Evolutionary conservation across 2,113 vertebrate genomes (phyloP).

Genomic region (Furnarius figulus): DNA sequence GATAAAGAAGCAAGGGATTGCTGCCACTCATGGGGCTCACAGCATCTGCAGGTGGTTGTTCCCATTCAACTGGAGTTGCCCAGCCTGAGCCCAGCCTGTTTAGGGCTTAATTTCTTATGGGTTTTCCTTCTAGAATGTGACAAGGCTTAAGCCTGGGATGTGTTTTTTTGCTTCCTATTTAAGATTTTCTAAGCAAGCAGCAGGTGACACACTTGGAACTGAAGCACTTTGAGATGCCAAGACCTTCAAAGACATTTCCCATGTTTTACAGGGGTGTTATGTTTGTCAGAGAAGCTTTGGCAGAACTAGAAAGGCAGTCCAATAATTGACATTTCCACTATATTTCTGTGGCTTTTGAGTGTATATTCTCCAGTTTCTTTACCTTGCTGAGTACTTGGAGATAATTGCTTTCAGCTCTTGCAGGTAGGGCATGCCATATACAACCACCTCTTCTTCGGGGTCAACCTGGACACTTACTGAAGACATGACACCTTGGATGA

Average conservation of each 20-base stretch:
- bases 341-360: background rate
- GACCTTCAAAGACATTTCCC: background rate
- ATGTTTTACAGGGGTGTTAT: background rate
- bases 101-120: background rate
- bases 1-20: background rate
- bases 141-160: background rate
- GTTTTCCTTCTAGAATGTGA: background rate
- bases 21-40: background rate
- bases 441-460: constrained; percentile 87
- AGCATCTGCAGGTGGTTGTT: background rate
- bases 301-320: background rate
- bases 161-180: background rate
- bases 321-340: background rate
- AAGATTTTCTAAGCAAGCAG: background rate
- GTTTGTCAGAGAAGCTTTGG: background rate
- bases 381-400: constrained; percentile 86
- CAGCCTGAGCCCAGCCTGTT: background rate
- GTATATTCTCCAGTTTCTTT: background rate
- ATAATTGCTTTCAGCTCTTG: constrained; percentile 85
- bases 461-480: constrained; percentile 81
- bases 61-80: background rate
- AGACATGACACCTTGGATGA: constrained; percentile 86
- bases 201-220: background rate
- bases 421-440: constrained; percentile 90
- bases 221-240: background rate